Conservation (phyloP, 2,888 invertebrate species). For the Ochropacha duplaris region DNA sequence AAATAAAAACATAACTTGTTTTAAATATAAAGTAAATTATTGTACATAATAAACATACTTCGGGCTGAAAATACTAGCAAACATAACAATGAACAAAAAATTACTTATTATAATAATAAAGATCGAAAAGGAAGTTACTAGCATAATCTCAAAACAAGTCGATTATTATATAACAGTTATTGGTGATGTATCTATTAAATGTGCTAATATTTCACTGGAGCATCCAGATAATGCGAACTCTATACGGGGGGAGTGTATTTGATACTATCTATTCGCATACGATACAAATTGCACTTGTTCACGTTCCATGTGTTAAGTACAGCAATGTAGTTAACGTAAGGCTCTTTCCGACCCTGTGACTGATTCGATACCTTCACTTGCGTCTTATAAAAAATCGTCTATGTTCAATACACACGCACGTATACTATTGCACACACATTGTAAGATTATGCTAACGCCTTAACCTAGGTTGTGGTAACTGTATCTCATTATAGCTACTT, state of each 20-base stretch:
- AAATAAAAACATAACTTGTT: constrained; percentile 70
- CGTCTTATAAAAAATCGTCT: constrained; percentile 33
- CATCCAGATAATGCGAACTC: constrained; percentile 19
- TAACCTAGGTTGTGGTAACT: constrained; percentile 71
- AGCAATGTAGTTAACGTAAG: constrained; percentile 54
- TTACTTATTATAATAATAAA: constrained; percentile 41
- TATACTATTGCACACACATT: constrained; percentile 76
- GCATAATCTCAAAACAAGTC: constrained; percentile 68
- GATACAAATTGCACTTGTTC: constrained; percentile 42
- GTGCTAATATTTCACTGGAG: constrained; percentile 26
- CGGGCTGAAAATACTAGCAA: constrained; percentile 66
- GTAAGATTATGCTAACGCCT: constrained; percentile 68
- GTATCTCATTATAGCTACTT: constrained; percentile 52
- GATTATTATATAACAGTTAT: constrained; percentile 40
- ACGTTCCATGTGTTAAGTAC: constrained; percentile 45
- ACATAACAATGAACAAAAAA: constrained; percentile 77
- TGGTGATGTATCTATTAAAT: constrained; percentile 44
- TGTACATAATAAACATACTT: constrained; percentile 66
- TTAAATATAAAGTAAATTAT: constrained; percentile 61
- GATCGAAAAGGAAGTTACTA: constrained; percentile 51
- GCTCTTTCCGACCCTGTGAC: constrained; percentile 65
- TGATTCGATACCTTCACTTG: constrained; percentile 36
- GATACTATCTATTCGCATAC: constrained; percentile 31
- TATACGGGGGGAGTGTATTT: constrained; percentile 29
- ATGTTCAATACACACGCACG: constrained; percentile 47